Percentiles rank a stretch among this genome's conserved stretches.
These are phyloP conservation scores for Hydrocynus forskahlii DNA, from an alignment of 2,797 vertebrate species.

Conservation along the genomic window DNA sequence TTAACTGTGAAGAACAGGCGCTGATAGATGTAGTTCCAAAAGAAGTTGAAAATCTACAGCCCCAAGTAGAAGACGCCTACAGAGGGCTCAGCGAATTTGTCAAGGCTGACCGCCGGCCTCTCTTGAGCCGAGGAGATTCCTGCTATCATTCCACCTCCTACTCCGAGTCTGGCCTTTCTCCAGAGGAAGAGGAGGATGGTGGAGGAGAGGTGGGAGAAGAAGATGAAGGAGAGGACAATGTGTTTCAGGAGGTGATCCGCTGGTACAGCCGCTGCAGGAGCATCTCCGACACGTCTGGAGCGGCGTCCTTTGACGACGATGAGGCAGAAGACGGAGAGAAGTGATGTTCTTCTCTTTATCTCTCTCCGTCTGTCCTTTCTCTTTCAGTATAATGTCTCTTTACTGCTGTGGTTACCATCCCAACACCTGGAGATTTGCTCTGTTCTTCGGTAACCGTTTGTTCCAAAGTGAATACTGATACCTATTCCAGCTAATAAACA, in stretches of 20 bases:
- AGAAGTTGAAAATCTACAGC: constrained; percentile 72
- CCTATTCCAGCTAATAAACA: not conserved
- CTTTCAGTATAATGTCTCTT: constrained; percentile 46
- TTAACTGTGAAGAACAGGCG: constrained; percentile 21
- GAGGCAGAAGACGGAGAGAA: constrained; percentile 76
- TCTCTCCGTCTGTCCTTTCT: constrained; percentile 18
- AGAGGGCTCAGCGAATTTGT: constrained; percentile 78
- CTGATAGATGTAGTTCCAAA: constrained; percentile 66
- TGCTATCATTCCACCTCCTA: constrained; percentile 90
- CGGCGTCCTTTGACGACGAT: constrained; percentile 89
- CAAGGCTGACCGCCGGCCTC: constrained; percentile 78
- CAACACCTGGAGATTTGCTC: not conserved
- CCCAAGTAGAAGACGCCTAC: constrained; percentile 75
- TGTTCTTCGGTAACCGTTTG: not conserved
- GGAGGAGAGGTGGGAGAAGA: constrained; percentile 82
- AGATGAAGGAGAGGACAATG: constrained; percentile 76
- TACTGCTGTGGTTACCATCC: constrained; percentile 8
- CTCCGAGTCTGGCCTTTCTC: constrained; percentile 86
- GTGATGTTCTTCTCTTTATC: constrained; percentile 62
- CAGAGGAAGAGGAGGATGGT: constrained; percentile 79
- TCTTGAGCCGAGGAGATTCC: constrained; percentile 87
- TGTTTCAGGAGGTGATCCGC: constrained; percentile 78
- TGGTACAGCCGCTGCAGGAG: constrained; percentile 80
- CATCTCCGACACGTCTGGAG: constrained; percentile 91
- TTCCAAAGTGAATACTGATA: not conserved